Percentiles rank a stretch among this genome's conserved stretches.
Evolutionary conservation across 2,113 vertebrate species (phyloP).

Genomic region (Ammodytes marinus): DNA sequence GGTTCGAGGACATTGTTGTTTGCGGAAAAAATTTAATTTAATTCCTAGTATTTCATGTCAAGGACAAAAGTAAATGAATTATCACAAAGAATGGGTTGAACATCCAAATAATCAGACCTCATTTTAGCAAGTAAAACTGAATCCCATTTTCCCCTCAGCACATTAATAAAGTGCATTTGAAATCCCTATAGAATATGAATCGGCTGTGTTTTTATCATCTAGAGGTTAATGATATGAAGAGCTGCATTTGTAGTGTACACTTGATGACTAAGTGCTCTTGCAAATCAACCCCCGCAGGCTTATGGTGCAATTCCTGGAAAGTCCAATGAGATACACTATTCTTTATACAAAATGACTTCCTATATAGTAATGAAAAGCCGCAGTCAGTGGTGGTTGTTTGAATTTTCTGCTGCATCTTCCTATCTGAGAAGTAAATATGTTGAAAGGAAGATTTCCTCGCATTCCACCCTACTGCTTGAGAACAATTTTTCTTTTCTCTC

Average conservation of each 20-base stretch:
- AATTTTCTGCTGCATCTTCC: slow-evolving; percentile 22
- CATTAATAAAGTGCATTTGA: slow-evolving; percentile 55
- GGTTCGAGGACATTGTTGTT: slow-evolving; percentile 67
- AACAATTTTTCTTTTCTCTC: background rate
- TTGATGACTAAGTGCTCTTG: slow-evolving; percentile 76
- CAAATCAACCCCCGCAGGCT: slow-evolving; percentile 66
- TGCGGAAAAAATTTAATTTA: slow-evolving; percentile 61
- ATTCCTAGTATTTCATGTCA: slow-evolving; percentile 55
- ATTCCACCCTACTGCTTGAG: slow-evolving; percentile 7
- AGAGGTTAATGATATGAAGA: slow-evolving; percentile 74
- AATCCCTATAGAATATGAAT: slow-evolving; percentile 74
- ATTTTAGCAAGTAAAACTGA: slow-evolving; percentile 55
- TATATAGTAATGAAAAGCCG: slow-evolving; percentile 35
- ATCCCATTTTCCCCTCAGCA: slow-evolving; percentile 59
- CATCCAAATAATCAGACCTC: slow-evolving; percentile 57
- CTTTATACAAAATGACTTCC: background rate
- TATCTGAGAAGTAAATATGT: slow-evolving; percentile 21
- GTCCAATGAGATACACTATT: slow-evolving; percentile 31
- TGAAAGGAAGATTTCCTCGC: slow-evolving; percentile 23
- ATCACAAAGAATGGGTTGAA: slow-evolving; percentile 54
- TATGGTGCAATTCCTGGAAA: slow-evolving; percentile 52
- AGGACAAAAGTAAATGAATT: slow-evolving; percentile 73
- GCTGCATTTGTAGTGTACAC: slow-evolving; percentile 59
- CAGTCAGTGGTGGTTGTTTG: background rate
- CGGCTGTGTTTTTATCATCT: slow-evolving; percentile 58